Evolutionary conservation across 2,797 vertebrate genomes (phyloP), one percentile per base, ranked within the genome.

Genomic region (Eptatretus atami): DNA sequence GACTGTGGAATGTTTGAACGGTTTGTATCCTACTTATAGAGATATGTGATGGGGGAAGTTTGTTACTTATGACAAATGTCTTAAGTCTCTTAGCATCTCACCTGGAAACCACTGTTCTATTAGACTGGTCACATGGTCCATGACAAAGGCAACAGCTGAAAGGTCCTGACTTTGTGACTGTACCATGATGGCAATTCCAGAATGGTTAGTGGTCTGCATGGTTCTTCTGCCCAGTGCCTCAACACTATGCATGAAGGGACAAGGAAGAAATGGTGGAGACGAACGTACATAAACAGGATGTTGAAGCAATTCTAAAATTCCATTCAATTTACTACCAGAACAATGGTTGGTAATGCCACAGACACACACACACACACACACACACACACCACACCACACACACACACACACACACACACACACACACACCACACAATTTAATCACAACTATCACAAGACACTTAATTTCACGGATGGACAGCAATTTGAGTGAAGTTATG

Each of bases 61-160:
- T 44, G 31, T 44, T 44, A 44, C 31, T 44, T 44, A 44, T 5
- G 31, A 44, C 31, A 44, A 44, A 44, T 44, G 31, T 8, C 31
- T 44, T 44, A 44, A 44, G 31, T 8, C 31, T 5, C 31, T 4
- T 1, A 44, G 31, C 31, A 44, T 44, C 31, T 44, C 73, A 98
- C 92, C 87, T 2, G 92, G 92, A 73, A 98, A 98, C 88, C 92
- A 98, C 74, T 96, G 92, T 67, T 96, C 92, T 6, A 98, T 93
- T 68, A 98, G 71, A 44, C 82, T 79, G 69, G 84, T 92, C 71
- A 96, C 79, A 2, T 98, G 90, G 72, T 96, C 92, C 0, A 88
- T 92, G 74, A 98, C 86, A 70, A 98, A 98, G 0, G 88, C 92
- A 83, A 95, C 86, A 3, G 86, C 92, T 1, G 92, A 95, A 71